Conservation (phyloP, 2,797 vertebrate genomes). For the Chrysocyon brachyurus region DNA sequence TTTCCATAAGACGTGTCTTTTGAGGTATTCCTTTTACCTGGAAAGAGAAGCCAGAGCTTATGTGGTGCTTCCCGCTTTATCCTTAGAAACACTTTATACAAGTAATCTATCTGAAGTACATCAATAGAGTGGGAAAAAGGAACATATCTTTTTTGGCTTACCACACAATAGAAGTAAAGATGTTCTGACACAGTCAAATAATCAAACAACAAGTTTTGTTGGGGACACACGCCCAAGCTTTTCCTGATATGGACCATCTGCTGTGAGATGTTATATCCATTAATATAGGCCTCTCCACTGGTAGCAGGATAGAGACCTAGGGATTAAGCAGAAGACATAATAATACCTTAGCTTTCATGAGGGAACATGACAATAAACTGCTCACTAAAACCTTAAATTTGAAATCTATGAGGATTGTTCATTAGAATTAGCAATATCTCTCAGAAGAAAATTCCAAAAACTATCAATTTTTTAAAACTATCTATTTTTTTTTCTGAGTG, state of each 20-base stretch:
- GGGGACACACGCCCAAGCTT: constrained; percentile 96
- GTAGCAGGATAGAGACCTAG: constrained; percentile 95
- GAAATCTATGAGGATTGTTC: neutral
- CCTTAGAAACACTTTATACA: neutral
- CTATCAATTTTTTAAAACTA: neutral
- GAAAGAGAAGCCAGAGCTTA: constrained; percentile 34
- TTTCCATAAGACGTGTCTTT: constrained; percentile 91
- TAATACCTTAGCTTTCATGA: constrained; percentile 7
- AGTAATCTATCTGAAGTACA: neutral
- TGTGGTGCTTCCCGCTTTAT: constrained; percentile 23
- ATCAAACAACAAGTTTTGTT: constrained; percentile 96
- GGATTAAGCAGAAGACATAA: neutral
- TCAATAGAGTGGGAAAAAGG: neutral
- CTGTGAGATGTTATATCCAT: constrained; percentile 94
- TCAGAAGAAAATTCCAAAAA: constrained; percentile 23
- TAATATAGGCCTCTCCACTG: constrained; percentile 94
- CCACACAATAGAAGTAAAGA: constrained; percentile 95
- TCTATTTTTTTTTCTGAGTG: too few species aligned
- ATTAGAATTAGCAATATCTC: neutral
- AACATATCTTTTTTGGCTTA: constrained; percentile 82
- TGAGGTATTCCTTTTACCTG: constrained; percentile 94
- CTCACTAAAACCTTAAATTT: neutral
- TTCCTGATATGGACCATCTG: constrained; percentile 96
- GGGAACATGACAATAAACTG: neutral
- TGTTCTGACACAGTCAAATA: constrained; percentile 96